A percentile compares a stretch with the other conserved stretches of the same genome.
phyloP scores from a whole-genome alignment of 2,888 invertebrate species.

The Notodromas monacha region DNA sequence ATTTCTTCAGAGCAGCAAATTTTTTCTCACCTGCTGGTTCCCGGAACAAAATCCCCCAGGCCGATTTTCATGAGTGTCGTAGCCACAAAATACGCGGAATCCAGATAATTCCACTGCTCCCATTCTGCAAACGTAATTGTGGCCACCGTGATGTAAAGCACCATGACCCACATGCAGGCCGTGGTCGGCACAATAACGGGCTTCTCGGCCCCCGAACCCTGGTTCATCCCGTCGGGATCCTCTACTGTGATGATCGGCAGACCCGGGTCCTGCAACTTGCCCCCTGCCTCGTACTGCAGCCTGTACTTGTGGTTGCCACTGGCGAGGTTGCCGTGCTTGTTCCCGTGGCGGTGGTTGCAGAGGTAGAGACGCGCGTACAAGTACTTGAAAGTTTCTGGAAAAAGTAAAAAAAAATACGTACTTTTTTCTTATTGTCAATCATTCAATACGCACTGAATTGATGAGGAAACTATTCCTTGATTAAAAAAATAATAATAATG shows the following conservation, averaged over 20 bases:
- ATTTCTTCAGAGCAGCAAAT: too few relatives aligned
- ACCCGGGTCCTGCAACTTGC: neutral
- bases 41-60: conserved; percentile 60
- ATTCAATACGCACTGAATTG: too few relatives aligned
- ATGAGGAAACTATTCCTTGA: too few relatives aligned
- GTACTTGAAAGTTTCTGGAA: conserved; percentile 50
- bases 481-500: too few relatives aligned
- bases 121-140: conserved; percentile 62
- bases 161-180: conserved; percentile 59
- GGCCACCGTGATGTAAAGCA: conserved; percentile 43
- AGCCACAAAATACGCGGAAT: conserved; percentile 60
- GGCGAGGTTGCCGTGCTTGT: neutral
- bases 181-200: conserved; percentile 45
- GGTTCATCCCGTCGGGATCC: neutral
- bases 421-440: too few relatives aligned
- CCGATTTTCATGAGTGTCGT: conserved; percentile 65
- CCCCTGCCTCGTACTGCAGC: too few relatives aligned
- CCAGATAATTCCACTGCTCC: conserved; percentile 56
- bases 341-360: conserved; percentile 14
- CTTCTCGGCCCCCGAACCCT: neutral
- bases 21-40: conserved; percentile 17
- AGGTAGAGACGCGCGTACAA: conserved; percentile 38
- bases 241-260: too few relatives aligned
- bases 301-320: too few relatives aligned
- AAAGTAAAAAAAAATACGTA: too few relatives aligned